Evolutionary conservation across 1,140 invertebrate genomes (phyloP), one percentile per base, ranked within the genome.

Genomic region (Euglossa dilemma): DNA sequence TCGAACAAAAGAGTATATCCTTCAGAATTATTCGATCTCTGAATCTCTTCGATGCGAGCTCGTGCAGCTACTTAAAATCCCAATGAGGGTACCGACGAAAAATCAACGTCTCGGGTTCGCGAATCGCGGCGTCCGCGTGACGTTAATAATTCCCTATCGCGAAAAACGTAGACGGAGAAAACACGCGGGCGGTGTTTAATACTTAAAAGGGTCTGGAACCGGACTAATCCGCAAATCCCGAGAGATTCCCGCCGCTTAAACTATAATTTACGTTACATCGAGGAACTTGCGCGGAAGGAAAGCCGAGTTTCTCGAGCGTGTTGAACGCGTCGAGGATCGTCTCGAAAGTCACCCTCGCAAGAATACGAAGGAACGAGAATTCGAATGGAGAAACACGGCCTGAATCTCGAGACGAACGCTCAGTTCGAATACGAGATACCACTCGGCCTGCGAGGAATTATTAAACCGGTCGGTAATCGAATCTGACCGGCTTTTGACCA

Each of bases 381-480:
- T 88, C 77, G 12, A 85, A 89, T n/a, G n/a, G n/a, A n/a, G n/a
- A 90, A 90, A 87, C 80, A 85, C 83, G 85, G 87, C 90, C 63
- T 69, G 74, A 83, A 87, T 76, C 88, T 88, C 59, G 28, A 61
- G 85, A 67, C 67, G 47, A 69, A 67, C 76, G 71, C 74, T 67
- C 83, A 80, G 77, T 83, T 77, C 56, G 63, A 63, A 80, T n/a
- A 47, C 74, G 43, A 57, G 87, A 91, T 87, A 88, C 86, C 85
- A 89, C 89, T 90, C 82, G 85, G 81, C 78, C 86, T 59, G 64
- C 64, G 85, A 72, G 84, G 85, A 86, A 92, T 92, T 91, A 91
- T 91, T 91, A 91, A 92, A 89, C 87, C 83, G 80, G 69, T 52
- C 81, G 74, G 88, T 92, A 92, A 91, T 92, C 89, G 91, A 92